A percentile compares a stretch with the other conserved stretches of the same genome.
phyloP scores from a whole-genome alignment of 2,113 vertebrate species.

The Pseudolaguvia tuberculata region DNA sequence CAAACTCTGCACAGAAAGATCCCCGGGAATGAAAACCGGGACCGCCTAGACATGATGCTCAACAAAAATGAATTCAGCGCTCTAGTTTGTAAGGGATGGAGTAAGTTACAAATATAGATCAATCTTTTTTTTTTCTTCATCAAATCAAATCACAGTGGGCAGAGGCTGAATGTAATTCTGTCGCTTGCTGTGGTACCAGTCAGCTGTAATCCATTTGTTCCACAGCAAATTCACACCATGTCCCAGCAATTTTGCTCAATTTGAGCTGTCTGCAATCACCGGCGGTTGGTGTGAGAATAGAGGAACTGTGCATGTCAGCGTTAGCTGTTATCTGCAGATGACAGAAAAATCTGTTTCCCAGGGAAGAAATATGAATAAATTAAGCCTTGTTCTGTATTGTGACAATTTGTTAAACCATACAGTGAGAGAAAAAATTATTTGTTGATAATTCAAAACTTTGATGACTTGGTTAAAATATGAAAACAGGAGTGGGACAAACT shows the following conservation, averaged over 20 bases:
- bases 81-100: neutral
- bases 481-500: no score
- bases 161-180: neutral
- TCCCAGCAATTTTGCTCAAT: neutral
- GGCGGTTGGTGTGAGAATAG: neutral
- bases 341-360: slow-evolving; percentile 5
- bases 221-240: neutral
- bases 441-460: no score
- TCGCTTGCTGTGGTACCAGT: neutral
- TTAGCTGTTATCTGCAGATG: neutral
- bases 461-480: no score
- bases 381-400: neutral
- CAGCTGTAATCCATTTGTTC: neutral
- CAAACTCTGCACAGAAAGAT: no score
- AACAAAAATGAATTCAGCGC: neutral
- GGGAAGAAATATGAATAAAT: neutral
- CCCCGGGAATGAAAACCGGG: no score
- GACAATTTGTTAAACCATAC: no score
- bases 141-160: slow-evolving; percentile 2
- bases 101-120: neutral
- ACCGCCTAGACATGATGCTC: no score
- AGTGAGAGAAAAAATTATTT: no score
- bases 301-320: slow-evolving; percentile 13
- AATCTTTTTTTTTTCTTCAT: slow-evolving; percentile 1
- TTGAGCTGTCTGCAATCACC: neutral